Percentiles rank a stretch among this genome's conserved stretches.
Evolutionary conservation across 2,888 invertebrate genomes (phyloP).

Genomic region (Periphyllus acericola): DNA sequence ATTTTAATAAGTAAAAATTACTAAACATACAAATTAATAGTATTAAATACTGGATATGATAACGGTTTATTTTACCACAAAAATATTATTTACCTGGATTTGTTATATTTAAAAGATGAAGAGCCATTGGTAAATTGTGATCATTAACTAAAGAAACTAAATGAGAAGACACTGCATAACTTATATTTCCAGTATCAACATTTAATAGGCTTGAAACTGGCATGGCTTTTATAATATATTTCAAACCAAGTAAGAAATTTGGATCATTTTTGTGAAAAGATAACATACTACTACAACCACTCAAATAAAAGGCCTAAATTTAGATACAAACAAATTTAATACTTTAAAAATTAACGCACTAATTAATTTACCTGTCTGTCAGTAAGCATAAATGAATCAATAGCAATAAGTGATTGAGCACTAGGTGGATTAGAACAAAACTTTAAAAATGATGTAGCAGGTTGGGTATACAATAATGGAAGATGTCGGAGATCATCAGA

Average conservation of each 20-base stretch:
- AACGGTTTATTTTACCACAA: not conserved
- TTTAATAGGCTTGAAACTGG: slow-evolving; percentile 45
- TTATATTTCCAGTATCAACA: slow-evolving; percentile 30
- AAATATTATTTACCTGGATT: slow-evolving; percentile 43
- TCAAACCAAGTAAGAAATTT: slow-evolving; percentile 47
- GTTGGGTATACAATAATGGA: slow-evolving; percentile 54
- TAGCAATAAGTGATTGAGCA: slow-evolving; percentile 46
- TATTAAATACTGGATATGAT: not conserved
- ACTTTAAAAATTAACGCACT: not conserved
- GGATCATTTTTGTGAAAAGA: slow-evolving; percentile 45
- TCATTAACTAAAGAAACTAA: slow-evolving; percentile 33
- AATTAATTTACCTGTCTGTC: slow-evolving; percentile 47
- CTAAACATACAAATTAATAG: not conserved
- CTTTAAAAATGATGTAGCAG: slow-evolving; percentile 33
- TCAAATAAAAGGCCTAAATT: slow-evolving; percentile 53
- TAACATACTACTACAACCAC: slow-evolving; percentile 46
- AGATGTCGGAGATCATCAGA: slow-evolving; percentile 53
- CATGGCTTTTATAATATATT: slow-evolving; percentile 44
- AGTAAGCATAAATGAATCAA: slow-evolving; percentile 51
- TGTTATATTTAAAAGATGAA: slow-evolving; percentile 39
- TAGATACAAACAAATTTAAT: not conserved
- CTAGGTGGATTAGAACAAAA: slow-evolving; percentile 41
- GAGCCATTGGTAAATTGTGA: slow-evolving; percentile 47
- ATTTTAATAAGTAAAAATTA: not conserved
- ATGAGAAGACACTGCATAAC: slow-evolving; percentile 21